Evolutionary conservation across 2,113 vertebrate genomes (phyloP).

Genomic region (Theristicus caerulescens): DNA sequence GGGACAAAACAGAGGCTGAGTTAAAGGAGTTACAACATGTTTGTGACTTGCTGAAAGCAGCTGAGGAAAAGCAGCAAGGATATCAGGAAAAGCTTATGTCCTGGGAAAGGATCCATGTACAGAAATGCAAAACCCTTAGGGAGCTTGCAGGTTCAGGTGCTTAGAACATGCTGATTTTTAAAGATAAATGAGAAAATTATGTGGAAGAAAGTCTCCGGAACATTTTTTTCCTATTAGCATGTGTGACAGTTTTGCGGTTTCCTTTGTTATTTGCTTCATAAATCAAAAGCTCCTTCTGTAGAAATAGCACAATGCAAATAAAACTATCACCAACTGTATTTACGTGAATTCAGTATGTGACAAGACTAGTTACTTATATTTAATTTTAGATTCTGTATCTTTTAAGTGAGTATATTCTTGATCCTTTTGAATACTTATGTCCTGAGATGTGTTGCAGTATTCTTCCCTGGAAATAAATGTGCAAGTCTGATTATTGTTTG

Average conservation of each 20-base stretch:
- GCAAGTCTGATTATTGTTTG: neutral
- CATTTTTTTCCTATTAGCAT: constrained; percentile 49
- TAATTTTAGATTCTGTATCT: neutral
- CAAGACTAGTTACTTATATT: neutral
- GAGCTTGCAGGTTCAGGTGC: constrained; percentile 84
- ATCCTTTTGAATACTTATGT: neutral
- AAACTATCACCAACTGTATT: neutral
- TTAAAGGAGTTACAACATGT: constrained; percentile 73
- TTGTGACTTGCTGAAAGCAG: constrained; percentile 71
- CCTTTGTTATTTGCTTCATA: neutral
- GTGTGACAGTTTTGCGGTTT: neutral
- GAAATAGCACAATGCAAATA: neutral
- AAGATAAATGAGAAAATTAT: constrained; percentile 11
- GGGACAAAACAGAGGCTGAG: constrained; percentile 68
- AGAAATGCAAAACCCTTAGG: constrained; percentile 73
- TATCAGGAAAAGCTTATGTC: constrained; percentile 73
- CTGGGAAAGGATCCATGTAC: constrained; percentile 65
- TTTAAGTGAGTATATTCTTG: neutral
- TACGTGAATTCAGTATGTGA: neutral
- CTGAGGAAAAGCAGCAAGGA: constrained; percentile 70
- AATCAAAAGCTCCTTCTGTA: neutral
- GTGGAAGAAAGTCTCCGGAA: neutral
- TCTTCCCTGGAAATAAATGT: neutral
- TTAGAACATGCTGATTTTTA: neutral
- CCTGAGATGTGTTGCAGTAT: neutral